Conservation (phyloP, 2,797 vertebrate species). For the Eremophila alpestris region DNA sequence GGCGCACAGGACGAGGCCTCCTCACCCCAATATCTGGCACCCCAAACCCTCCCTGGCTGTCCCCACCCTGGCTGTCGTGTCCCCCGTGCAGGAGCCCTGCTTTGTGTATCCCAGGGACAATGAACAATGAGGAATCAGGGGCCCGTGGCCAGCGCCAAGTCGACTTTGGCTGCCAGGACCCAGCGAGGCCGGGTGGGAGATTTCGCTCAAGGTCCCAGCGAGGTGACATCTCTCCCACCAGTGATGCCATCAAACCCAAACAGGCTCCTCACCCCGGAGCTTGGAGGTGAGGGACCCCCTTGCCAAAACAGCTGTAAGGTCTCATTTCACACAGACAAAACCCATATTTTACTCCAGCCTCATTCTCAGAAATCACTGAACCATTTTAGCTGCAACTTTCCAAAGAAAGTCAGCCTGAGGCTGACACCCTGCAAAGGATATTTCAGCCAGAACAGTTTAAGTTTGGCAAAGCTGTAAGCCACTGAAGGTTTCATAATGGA, state of each 20-base stretch:
- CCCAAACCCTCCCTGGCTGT: background rate
- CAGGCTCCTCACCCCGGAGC: background rate
- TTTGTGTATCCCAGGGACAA: constrained; percentile 17
- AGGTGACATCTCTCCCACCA: background rate
- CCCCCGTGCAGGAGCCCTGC: background rate
- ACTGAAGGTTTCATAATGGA: constrained; percentile 70
- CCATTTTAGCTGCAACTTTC: constrained; percentile 66
- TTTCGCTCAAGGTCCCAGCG: background rate
- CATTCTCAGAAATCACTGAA: constrained; percentile 64
- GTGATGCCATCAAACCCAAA: background rate
- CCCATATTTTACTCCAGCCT: constrained; percentile 39
- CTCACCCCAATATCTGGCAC: rapidly evolving
- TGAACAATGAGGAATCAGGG: constrained; percentile 57
- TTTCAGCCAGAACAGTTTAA: constrained; percentile 67
- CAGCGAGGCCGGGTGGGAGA: background rate
- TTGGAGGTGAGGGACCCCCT: background rate
- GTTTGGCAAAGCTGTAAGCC: constrained; percentile 67
- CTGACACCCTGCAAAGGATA: constrained; percentile 65
- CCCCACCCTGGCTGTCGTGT: background rate
- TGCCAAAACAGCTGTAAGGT: background rate
- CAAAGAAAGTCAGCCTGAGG: constrained; percentile 64
- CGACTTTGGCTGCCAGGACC: constrained; percentile 18
- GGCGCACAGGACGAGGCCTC: rapidly evolving
- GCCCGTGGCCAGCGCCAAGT: background rate
- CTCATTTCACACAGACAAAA: constrained; percentile 35